Evolutionary conservation across 2,888 invertebrate species (phyloP), one percentile per base, ranked within the genome.

Genomic region (Heliconius sara): DNA sequence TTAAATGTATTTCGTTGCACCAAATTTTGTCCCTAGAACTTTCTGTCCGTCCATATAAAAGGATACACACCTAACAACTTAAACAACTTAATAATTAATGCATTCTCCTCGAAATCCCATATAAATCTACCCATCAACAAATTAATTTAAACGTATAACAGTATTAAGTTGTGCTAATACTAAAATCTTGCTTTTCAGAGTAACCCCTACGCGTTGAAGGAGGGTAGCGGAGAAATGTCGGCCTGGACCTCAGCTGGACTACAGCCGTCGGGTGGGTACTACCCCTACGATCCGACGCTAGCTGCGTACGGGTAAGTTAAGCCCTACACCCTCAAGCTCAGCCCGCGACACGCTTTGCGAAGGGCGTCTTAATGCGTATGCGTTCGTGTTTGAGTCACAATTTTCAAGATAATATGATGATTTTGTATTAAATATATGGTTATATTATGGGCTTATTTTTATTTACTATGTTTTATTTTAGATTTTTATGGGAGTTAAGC

Each of bases 191-290:
- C 91, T 91, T 97, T 97, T 84, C 96, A 98, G 98, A 97, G 98
- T 92, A 98, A 98, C 96, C 98, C 98, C 85, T 98, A 98, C 94
- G 97, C 97, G 86, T 95, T 98, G 93, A 98, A 98, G 95, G 97
- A 98, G 92, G 96, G 97, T 88, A 97, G 97, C 88, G 97, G 98
- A 78, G 98, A 98, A 92, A 98, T 98, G 98, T 97, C 97, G 83
- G 98, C 98, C 87, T 98, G 98, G 98, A 98, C 98, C 87, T 98
- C 98, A 83, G 98, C 98, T 82, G 98, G 98, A 82, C 96, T 98
- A 80, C 98, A 98, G 94, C 98, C 98, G 90, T 97, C 98, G 84
- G 97, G 98, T 84, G 98, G 98, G 89, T 98, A 98, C 96, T 98
- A 98, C 96, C 98, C 98, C 85, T 98, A 98, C 95, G 98, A 98